A percentile compares a stretch with the other conserved stretches of the same genome.
Conservation (phyloP, 2,797 vertebrate genomes). For the Atherinosoma microstoma region DNA sequence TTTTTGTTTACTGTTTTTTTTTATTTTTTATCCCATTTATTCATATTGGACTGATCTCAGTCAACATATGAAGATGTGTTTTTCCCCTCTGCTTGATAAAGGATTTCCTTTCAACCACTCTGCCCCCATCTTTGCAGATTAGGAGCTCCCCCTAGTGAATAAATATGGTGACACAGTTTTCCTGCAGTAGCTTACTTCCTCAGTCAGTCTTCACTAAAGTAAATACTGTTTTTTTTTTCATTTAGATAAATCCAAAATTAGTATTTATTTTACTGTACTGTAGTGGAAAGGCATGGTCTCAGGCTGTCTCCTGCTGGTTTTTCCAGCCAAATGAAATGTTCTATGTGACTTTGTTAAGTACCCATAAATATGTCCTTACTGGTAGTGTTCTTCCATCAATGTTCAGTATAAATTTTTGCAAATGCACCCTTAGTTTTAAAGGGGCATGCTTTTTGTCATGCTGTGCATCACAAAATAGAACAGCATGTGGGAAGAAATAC, state of each 20-base stretch:
- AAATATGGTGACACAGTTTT: slow-evolving; percentile 8
- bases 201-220: neutral
- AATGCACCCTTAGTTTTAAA: neutral
- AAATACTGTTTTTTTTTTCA: neutral
- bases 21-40: neutral
- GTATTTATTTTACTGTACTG: no score
- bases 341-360: neutral
- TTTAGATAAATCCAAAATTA: neutral
- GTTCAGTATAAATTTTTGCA: neutral
- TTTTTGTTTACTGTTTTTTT: slow-evolving; percentile 5
- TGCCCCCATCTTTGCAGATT: slow-evolving; percentile 48
- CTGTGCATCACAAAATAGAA: neutral
- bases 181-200: slow-evolving; percentile 6
- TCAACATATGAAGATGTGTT: slow-evolving; percentile 54
- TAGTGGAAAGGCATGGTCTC: no score
- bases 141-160: slow-evolving; percentile 73
- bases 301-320: no score
- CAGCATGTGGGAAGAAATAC: neutral
- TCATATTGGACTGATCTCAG: slow-evolving; percentile 25
- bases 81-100: slow-evolving; percentile 60
- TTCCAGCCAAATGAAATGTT: no score
- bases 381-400: neutral
- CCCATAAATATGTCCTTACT: neutral
- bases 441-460: neutral
- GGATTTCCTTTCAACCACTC: slow-evolving; percentile 21